Percentiles rank a stretch among this genome's conserved stretches.
These are phyloP conservation scores for Dynastes hyllus DNA, from an alignment of 2,888 invertebrate genomes.

Conservation along the genomic window DNA sequence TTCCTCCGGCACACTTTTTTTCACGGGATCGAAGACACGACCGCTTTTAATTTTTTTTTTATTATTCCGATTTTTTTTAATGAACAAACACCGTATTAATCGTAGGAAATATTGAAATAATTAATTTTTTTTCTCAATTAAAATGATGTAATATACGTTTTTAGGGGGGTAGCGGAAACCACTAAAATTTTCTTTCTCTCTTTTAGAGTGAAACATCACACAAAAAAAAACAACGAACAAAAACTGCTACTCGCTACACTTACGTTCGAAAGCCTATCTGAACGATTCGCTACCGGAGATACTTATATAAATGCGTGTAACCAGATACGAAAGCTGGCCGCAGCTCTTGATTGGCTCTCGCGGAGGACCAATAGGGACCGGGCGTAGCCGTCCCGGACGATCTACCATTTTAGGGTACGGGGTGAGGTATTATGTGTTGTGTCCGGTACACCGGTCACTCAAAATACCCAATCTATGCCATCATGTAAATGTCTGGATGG, in stretches of 20 bases:
- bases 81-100: no score
- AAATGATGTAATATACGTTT: no score
- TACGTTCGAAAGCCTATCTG: slow-evolving; percentile 99
- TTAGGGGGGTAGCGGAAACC: no score
- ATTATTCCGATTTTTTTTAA: no score
- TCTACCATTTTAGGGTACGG: slow-evolving; percentile 80
- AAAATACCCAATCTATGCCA: slow-evolving; percentile 63
- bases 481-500: slow-evolving; percentile 41
- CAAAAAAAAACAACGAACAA: neutral
- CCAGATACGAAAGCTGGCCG: slow-evolving; percentile 80
- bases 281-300: slow-evolving; percentile 80
- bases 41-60: no score
- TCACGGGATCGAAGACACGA: no score
- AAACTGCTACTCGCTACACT: slow-evolving; percentile 72
- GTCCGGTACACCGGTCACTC: slow-evolving; percentile 63
- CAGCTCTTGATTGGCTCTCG: slow-evolving; percentile 70
- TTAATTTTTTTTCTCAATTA: no score
- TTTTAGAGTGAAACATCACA: neutral
- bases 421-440: slow-evolving; percentile 62
- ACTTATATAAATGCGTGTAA: slow-evolving; percentile 88
- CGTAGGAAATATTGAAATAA: no score
- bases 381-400: slow-evolving; percentile 57
- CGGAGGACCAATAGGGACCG: slow-evolving; percentile 69
- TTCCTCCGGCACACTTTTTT: no score
- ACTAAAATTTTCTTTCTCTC: no score